A percentile compares a stretch with the other conserved stretches of the same genome.
Evolutionary conservation across 2,113 vertebrate genomes (phyloP).

Genomic region (Rhynchomys soricoides): DNA sequence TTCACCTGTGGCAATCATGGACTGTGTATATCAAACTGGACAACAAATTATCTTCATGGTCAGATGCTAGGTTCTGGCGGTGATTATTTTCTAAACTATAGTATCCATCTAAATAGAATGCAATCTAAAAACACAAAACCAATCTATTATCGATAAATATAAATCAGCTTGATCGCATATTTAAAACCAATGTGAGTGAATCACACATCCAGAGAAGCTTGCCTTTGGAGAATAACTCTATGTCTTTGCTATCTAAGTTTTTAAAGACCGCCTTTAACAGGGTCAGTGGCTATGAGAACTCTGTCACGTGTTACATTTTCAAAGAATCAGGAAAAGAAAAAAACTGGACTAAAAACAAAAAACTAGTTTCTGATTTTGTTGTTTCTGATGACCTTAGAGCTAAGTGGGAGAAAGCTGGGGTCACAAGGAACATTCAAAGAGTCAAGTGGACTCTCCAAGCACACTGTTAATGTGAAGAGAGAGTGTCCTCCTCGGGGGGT

Average conservation of each 20-base stretch:
- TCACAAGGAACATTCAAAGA: neutral
- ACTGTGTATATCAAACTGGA: neutral
- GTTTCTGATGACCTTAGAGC: neutral
- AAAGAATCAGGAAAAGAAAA: neutral
- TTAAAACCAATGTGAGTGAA: neutral
- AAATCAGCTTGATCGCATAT: neutral
- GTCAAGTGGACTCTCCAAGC: neutral
- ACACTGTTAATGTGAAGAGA: neutral
- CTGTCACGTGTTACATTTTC: neutral
- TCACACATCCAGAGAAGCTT: neutral
- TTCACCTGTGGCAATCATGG: constrained; percentile 14
- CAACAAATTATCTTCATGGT: constrained; percentile 18
- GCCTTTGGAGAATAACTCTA: neutral
- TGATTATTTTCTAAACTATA: constrained; percentile 24
- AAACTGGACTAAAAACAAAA: neutral
- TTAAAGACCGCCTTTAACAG: neutral
- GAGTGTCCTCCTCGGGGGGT: neutral
- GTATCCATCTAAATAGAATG: constrained; percentile 57
- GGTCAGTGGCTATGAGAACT: neutral
- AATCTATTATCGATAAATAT: neutral
- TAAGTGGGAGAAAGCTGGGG: neutral
- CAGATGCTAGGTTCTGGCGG: constrained; percentile 24
- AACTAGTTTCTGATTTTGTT: neutral
- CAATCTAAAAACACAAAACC: neutral
- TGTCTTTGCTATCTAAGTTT: neutral